These are phyloP conservation scores for Melopsittacus undulatus DNA, from an alignment of 2,797 vertebrate species.

Conservation along the genomic window DNA sequence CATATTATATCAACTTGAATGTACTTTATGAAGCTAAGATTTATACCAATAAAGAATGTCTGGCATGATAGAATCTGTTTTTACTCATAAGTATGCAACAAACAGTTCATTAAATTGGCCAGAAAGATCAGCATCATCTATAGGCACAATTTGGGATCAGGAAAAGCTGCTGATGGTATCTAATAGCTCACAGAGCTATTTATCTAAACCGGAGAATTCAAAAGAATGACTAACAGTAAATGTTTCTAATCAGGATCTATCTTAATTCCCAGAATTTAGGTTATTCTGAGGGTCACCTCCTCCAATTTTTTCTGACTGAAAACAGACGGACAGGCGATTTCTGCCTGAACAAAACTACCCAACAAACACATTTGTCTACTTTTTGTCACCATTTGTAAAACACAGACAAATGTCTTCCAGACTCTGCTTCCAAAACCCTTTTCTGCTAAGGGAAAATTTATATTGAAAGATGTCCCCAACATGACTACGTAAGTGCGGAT, in stretches of 20 bases:
- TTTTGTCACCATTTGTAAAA: neutral
- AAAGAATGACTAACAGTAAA: neutral
- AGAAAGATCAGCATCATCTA: neutral
- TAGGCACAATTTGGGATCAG: neutral
- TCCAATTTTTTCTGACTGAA: neutral
- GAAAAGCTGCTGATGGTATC: neutral
- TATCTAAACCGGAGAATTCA: neutral
- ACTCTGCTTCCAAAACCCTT: neutral
- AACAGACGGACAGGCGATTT: neutral
- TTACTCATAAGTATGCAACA: neutral
- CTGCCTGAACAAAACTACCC: neutral
- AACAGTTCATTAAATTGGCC: neutral
- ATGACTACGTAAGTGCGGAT: neutral
- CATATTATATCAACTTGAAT: neutral
- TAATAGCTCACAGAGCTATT: neutral
- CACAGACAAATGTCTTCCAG: neutral
- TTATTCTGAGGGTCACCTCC: neutral
- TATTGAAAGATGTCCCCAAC: neutral
- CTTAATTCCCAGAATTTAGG: neutral
- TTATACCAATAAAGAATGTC: neutral
- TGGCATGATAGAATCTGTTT: neutral
- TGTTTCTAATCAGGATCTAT: neutral
- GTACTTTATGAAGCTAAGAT: neutral
- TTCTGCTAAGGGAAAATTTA: neutral
- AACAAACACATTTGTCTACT: neutral